Base-by-base conservation (phyloP, 2,113 vertebrate species). In the Gymnocephalus cernua region DNA sequence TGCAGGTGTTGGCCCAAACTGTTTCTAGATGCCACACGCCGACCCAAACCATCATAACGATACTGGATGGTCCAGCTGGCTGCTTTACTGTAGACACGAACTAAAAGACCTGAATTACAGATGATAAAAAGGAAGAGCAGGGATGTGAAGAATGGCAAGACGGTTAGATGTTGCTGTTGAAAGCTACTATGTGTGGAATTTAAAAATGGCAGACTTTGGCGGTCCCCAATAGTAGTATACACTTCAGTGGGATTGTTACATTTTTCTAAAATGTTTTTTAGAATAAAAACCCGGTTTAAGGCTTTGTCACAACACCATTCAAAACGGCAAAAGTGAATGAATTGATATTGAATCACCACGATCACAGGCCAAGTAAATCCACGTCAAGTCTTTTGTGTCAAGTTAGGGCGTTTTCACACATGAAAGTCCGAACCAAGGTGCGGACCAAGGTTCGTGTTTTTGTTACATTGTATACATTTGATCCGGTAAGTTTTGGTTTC, bases 1-100 rank as follows among this genome's bases (percentile, higher is more conserved):
- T 99, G 98, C 66, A 99, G 95, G 64, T 99, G 98, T 87, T 99
- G 98, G 0, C 98, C 98, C n/a, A 98, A 95, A 74, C 96, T 99
- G 74, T 97, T 99, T 79, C 97, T 96, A 69, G 93, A 98, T 0
- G 98, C 97, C 27, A 99, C 97, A 0, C 98, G 96, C 29, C 98
- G 93, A 2, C 98, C 97, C 25, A 99, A 92, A 50, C 98, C 98
- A 1, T 99, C 98, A 0, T 99, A 99, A 1, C 97, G 97, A 78
- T 99, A 99, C 89, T 97, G 96, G 74, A 99, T 98, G 0, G 97
- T 99, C 98, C 98, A 99, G 54, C 98, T 97, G 1, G 96, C 96
- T 50, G 96, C 97, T 94, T 99, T 99, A 90, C 98, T 99, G 81
- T 99, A 99, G 5, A 99, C 98, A 23, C 97, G 96, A 3, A 96